Evolutionary conservation across 1,140 invertebrate genomes (phyloP), one percentile per base, ranked within the genome.

Genomic region (Drosophila obscura): DNA sequence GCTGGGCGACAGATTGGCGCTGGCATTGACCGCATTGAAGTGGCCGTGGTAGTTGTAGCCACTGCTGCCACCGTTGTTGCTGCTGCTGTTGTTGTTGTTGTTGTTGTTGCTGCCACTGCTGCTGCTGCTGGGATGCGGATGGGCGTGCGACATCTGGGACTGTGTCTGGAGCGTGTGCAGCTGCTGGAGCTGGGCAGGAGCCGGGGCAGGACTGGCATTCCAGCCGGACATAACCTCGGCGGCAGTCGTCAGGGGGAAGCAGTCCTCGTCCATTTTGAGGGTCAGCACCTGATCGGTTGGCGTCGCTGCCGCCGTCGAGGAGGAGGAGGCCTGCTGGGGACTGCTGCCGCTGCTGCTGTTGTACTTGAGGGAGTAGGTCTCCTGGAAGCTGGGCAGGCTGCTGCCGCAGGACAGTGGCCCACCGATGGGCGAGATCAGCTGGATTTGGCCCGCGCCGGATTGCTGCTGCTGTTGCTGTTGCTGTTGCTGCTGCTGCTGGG

Each of bases 311-410:
- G 65, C 43, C 6, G 80, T 52, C 28, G 72, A 60, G 16, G 52
- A 76, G 22, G 72, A 64, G 6, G 81, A 66, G 1, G 65, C 59
- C 59, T 73, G 83, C 28, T 74, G 79, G 15, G 79, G 83, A 49
- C 82, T 87, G 64, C 71, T 77, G 19, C 74, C 74, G 52, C 71
- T 73, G 68, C 69, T 82, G 63, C 73, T 80, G 68, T 65, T 88
- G 41, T 95, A 95, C 53, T 95, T 94, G 41, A 95, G 94, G 35
- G 95, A 96, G 91, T 97, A 97, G 26, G 96, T 97, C 92, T 97
- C 96, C 93, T 96, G 95, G 92, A 97, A 97, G 92, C 96, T 96
- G 51, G 96, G 96, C 64, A 97, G 92, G 35, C 96, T 95, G 46
- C 95, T 94, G 60, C 93, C 94, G 79, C 93, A 66, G 6, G 87